These are phyloP conservation scores for Saccopteryx bilineata DNA, from an alignment of 2,113 vertebrate genomes.

Conservation along the genomic window DNA sequence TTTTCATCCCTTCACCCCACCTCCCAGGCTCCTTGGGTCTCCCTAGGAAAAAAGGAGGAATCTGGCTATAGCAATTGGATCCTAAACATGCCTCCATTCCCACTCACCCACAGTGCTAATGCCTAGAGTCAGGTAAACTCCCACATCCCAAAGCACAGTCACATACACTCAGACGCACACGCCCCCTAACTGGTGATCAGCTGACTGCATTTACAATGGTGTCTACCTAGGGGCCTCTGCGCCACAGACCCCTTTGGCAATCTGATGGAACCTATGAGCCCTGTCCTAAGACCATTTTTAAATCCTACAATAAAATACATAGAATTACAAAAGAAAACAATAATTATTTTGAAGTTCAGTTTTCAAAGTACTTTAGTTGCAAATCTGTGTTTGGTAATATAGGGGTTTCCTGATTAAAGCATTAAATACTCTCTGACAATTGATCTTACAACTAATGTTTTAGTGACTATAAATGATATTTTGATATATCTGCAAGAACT, in stretches of 20 bases:
- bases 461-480: constrained; percentile 7
- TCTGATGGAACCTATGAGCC: not conserved
- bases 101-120: not conserved
- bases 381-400: not conserved
- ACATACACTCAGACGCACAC: not conserved
- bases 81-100: not conserved
- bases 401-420: not conserved
- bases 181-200: not conserved
- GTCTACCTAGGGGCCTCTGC: not conserved
- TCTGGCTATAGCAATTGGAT: not conserved
- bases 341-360: not conserved
- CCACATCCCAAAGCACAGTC: not conserved
- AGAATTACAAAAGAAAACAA: constrained; percentile 34
- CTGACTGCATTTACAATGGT: not conserved
- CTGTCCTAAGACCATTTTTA: not conserved
- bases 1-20: not conserved
- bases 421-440: constrained; percentile 13
- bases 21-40: not conserved
- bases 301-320: constrained; percentile 16
- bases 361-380: constrained; percentile 50
- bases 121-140: not conserved
- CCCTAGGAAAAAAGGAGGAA: not conserved
- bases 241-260: not conserved
- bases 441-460: not conserved
- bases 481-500: not conserved